phyloP scores from a whole-genome alignment of 2,113 vertebrate species.

The Onychorhynchus coronatus region DNA sequence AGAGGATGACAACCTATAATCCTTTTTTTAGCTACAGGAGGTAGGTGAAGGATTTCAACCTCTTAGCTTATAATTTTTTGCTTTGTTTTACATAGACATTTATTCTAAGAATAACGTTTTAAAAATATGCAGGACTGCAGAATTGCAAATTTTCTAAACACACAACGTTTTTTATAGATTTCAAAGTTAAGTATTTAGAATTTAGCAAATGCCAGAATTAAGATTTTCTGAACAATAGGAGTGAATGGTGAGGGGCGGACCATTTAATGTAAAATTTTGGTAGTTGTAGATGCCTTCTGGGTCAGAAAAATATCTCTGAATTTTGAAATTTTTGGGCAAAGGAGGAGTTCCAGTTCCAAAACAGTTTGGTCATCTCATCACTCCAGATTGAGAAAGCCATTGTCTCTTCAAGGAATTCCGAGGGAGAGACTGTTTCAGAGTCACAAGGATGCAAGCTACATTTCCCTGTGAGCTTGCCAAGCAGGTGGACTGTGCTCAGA shows the following conservation, averaged over 20 bases:
- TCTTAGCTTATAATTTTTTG: background rate
- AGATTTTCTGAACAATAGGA: background rate
- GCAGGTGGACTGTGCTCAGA: background rate
- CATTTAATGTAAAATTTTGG: background rate
- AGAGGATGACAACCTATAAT: background rate
- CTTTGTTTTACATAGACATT: background rate
- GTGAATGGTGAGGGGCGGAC: background rate
- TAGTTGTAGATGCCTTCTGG: background rate
- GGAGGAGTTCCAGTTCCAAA: background rate
- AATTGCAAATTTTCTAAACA: background rate
- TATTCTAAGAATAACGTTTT: background rate
- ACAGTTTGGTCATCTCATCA: background rate
- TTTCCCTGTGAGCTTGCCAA: background rate
- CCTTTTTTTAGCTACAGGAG: background rate
- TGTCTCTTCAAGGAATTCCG: background rate
- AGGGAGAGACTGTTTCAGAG: background rate
- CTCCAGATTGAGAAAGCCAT: background rate
- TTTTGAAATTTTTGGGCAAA: background rate
- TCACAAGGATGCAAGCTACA: background rate
- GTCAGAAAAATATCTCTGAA: background rate
- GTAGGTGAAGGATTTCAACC: background rate
- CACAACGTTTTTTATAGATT: background rate
- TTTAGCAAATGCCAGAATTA: background rate
- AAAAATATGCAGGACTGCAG: background rate
- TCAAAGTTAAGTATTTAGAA: background rate